These are phyloP conservation scores for Chauna torquata DNA, from an alignment of 2,113 vertebrate genomes.

Conservation along the genomic window DNA sequence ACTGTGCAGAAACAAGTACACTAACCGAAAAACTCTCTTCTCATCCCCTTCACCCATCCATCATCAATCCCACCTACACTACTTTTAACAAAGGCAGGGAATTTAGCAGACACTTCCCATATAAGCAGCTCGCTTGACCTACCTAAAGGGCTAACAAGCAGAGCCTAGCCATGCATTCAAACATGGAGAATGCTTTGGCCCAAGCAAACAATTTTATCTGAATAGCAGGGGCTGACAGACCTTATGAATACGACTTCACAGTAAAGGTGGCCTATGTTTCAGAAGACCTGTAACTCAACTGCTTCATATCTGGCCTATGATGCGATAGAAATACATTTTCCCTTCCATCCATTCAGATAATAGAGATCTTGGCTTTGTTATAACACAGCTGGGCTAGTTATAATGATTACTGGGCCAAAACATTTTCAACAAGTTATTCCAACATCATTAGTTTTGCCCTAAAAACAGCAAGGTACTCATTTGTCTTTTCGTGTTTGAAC, in stretches of 20 bases:
- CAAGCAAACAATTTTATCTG: neutral
- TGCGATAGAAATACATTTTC: neutral
- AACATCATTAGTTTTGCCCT: conserved; percentile 2
- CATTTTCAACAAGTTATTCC: conserved; percentile 7
- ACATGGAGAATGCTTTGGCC: neutral
- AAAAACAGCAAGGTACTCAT: neutral
- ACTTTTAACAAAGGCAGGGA: neutral
- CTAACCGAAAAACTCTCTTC: neutral
- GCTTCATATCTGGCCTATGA: neutral
- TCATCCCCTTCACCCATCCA: neutral
- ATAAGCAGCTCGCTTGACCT: neutral
- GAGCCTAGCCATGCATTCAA: neutral
- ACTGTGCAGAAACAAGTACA: neutral
- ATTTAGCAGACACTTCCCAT: neutral
- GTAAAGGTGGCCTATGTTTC: neutral
- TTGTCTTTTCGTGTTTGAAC: neutral
- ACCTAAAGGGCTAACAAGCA: neutral
- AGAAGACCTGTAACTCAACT: neutral
- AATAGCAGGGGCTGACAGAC: neutral
- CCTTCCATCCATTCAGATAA: neutral
- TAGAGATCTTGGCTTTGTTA: neutral
- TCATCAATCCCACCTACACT: neutral
- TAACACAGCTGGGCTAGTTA: neutral
- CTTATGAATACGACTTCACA: neutral
- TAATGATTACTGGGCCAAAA: neutral